Evolutionary conservation across 1,140 invertebrate genomes (phyloP), one percentile per base, ranked within the genome.

Genomic region (Drosophila insularis): DNA sequence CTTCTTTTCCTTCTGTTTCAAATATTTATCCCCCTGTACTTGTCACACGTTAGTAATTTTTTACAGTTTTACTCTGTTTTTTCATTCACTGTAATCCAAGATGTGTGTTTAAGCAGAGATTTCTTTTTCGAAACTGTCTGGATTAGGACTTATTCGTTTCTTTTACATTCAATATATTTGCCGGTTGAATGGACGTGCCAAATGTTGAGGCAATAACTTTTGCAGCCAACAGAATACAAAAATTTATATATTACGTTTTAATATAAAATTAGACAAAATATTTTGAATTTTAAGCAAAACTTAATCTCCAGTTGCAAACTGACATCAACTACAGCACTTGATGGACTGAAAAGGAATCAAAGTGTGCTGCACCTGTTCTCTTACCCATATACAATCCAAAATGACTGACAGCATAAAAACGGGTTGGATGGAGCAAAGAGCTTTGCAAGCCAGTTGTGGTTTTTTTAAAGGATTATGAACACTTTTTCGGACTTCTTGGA

Each of bases 141-240:
- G 62, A 23, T 32, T 65, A 23, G 37, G 46, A 56, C 27, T 56
- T 70, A 21, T 67, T 61, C 46, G 19, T 40, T 75, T 78, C 50
- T 72, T 63, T 78, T 76, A 59, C 61, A 54, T 62, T 66, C 73
- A 76, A 82, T 76, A 76, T 78, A 78, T 81, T 82, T 81, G 71
- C 74, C 71, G 59, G 58, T 68, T 78, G 80, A 82, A 67, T 78
- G 80, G 75, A 78, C 80, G 80, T 82, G 80, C 80, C 80, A 82
- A 82, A 82, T 79, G 80, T 78, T 63, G 71, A 68, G 76, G 80
- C 80, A 82, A 82, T 82, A 82, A 82, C 75, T 82, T 75, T 56
- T 79, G 63, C 63, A 76, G 65, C 73, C 72, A 68, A 76, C 56
- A 54, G 32, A 60, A 35, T 37, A 14, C 10, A 40, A 63, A 71